Percentiles rank a stretch among this genome's conserved stretches.
Conservation (phyloP, 2,797 vertebrate genomes). For the Notolepis coatsorum region DNA sequence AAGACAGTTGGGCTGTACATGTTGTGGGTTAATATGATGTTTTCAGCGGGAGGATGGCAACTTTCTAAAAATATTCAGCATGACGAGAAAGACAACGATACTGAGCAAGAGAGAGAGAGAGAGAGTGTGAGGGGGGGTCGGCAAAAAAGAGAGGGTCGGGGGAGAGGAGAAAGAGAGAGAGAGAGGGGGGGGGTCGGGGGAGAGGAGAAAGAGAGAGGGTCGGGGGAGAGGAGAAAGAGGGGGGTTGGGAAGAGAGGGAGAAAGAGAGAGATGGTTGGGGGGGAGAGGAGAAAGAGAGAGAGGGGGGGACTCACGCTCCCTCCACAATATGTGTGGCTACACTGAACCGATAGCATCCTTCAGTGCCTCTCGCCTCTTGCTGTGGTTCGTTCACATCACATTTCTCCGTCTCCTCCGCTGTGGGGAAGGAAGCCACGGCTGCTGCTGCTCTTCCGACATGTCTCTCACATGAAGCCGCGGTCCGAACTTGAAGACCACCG, state of each 20-base stretch:
- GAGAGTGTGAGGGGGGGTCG: background rate
- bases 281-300: background rate
- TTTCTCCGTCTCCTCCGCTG: conserved; percentile 12
- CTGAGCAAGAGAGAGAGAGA: background rate
- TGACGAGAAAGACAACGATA: too few species aligned
- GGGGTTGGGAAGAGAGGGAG: background rate
- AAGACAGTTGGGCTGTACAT: too few species aligned
- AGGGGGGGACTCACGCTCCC: conserved; percentile 36
- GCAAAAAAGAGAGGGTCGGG: background rate
- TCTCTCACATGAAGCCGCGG: conserved; percentile 58
- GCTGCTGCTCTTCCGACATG: conserved; percentile 42
- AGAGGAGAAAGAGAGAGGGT: background rate
- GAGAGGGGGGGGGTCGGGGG: background rate
- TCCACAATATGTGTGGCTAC: conserved; percentile 41
- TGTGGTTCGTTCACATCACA: conserved; percentile 31
- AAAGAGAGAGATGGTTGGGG: conserved; percentile 6
- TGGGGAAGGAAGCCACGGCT: background rate
- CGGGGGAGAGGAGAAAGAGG: background rate
- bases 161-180: background rate
- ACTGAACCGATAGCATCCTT: conserved; percentile 31
- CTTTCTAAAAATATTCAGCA: too few species aligned
- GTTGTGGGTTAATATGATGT: too few species aligned
- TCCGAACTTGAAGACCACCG: conserved; percentile 38
- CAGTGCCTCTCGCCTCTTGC: conserved; percentile 8
- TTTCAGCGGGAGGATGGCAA: too few species aligned